phyloP scores from a whole-genome alignment of 2,888 invertebrate species.

The Tipula vernalis region DNA sequence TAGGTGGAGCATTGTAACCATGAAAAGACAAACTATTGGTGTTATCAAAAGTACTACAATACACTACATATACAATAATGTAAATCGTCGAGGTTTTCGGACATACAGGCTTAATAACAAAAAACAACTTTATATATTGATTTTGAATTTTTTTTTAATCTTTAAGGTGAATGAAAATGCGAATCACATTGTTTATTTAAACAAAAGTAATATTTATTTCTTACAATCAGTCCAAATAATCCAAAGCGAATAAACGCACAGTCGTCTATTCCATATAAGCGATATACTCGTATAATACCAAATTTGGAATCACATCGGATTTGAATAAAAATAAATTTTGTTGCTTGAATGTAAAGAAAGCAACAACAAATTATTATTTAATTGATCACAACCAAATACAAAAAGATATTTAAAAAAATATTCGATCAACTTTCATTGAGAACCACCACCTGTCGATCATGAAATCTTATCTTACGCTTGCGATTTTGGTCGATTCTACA shows the following conservation, averaged over 20 bases:
- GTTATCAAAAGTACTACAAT: not conserved
- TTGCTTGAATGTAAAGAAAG: not conserved
- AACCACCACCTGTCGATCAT: not conserved
- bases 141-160: not conserved
- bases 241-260: not conserved
- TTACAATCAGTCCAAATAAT: not conserved
- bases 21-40: not conserved
- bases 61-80: not conserved
- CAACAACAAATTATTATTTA: not conserved
- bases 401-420: not conserved
- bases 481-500: not conserved
- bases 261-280: not conserved
- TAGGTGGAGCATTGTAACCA: not conserved
- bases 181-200: not conserved
- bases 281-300: not conserved
- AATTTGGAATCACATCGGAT: not conserved
- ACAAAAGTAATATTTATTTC: not conserved
- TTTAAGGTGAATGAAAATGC: not conserved
- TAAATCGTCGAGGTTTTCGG: not conserved
- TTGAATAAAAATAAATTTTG: not conserved
- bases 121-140: not conserved
- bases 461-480: not conserved
- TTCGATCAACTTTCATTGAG: not conserved
- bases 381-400: too few relatives aligned
- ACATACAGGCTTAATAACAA: not conserved